Evolutionary conservation across 2,113 vertebrate species (phyloP).

Genomic region (Chaetodon auriga): DNA sequence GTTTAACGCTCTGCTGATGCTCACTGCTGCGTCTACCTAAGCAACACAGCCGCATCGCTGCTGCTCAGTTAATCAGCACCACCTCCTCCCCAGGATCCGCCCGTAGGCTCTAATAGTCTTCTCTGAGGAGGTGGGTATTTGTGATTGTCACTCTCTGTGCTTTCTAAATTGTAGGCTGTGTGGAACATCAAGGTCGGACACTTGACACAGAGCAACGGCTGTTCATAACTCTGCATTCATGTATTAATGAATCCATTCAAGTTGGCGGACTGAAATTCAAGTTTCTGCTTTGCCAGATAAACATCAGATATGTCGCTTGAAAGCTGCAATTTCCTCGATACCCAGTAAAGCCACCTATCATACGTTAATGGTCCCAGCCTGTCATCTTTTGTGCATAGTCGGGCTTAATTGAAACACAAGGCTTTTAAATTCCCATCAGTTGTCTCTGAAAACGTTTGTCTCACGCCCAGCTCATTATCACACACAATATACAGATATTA

Average conservation of each 20-base stretch:
- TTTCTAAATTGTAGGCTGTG: conserved; percentile 31
- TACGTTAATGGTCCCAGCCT: conserved; percentile 56
- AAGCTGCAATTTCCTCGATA: conserved; percentile 66
- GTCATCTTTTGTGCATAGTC: conserved; percentile 63
- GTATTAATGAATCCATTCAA: conserved; percentile 49
- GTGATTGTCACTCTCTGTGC: conserved; percentile 4
- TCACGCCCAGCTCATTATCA: conserved; percentile 58
- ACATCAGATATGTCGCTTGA: conserved; percentile 33
- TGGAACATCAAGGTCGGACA: conserved; percentile 23
- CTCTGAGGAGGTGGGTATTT: conserved; percentile 14
- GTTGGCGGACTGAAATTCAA: conserved; percentile 27
- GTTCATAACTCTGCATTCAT: conserved; percentile 19
- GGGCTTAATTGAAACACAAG: conserved; percentile 58
- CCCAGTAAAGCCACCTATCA: conserved; percentile 54
- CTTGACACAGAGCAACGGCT: conserved; percentile 34
- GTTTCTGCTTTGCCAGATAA: conserved; percentile 19
- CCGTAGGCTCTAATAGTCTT: neutral
- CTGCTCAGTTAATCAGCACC: conserved; percentile 3
- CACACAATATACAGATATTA: conserved; percentile 52
- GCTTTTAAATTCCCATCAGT: conserved; percentile 70
- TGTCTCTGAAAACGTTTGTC: conserved; percentile 36
- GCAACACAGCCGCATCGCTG: neutral
- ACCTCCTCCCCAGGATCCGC: neutral
- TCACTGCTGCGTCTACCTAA: neutral
- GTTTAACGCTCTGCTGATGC: neutral